Evolutionary conservation across 2,888 invertebrate species (phyloP).

Genomic region (Sepioteuthis lessoniana): DNA sequence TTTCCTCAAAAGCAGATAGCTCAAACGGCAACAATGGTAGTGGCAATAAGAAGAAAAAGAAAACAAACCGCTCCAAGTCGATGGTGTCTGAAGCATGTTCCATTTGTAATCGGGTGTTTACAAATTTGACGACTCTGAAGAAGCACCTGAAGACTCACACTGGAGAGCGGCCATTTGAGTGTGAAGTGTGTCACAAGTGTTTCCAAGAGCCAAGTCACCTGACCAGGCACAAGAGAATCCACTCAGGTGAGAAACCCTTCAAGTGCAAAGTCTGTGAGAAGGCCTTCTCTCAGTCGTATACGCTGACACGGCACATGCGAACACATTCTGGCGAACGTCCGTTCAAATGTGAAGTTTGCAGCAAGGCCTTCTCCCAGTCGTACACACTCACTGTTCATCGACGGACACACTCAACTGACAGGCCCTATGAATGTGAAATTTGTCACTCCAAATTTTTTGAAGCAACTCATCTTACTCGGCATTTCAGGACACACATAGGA

Average conservation of each 20-base stretch:
- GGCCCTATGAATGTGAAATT: constrained; percentile 43
- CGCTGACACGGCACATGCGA: constrained; percentile 46
- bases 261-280: constrained; percentile 47
- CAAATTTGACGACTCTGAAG: constrained; percentile 46
- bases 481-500: constrained; percentile 46
- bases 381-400: constrained; percentile 46
- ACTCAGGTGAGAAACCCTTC: constrained; percentile 45
- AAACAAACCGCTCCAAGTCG: constrained; percentile 43
- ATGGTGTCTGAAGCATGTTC: constrained; percentile 44
- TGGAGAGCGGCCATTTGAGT: constrained; percentile 44
- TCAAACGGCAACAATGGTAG: not conserved
- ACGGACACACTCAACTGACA: constrained; percentile 45
- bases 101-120: constrained; percentile 45
- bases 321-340: constrained; percentile 42
- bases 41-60: constrained; percentile 45
- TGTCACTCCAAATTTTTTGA: constrained; percentile 47
- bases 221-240: constrained; percentile 43
- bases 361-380: constrained; percentile 47
- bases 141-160: constrained; percentile 46
- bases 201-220: constrained; percentile 44
- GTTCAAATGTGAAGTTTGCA: constrained; percentile 46
- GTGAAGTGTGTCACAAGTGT: constrained; percentile 47
- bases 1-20: constrained; percentile 23
- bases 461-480: constrained; percentile 45
- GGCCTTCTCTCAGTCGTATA: constrained; percentile 47